Evolutionary conservation across 2,888 invertebrate species (phyloP), one percentile per base, ranked within the genome.

Genomic region (Pachymerium ferrugineum): DNA sequence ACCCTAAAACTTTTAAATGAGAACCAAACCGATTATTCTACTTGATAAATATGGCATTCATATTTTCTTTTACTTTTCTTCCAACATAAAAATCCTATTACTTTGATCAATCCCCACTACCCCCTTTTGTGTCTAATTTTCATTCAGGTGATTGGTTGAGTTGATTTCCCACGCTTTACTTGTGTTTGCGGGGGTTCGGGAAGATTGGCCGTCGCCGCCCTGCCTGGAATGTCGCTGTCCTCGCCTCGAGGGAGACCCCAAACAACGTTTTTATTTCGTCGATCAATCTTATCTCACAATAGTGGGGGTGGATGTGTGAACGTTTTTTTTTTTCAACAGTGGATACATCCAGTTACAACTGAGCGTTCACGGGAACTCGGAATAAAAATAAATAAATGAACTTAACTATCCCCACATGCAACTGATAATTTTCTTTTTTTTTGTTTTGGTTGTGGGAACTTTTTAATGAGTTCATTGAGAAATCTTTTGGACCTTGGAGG

Each of bases 151-250:
- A 47, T 22, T 47, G 3, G 38, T n/a, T 38, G 3, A 16, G 47
- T 47, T 47, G n/a, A n/a, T n/a, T n/a, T n/a, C 47, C 47, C 47
- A 47, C 47, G 47, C 47, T 47, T 47, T 47, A 47, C 47, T 47
- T 22, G 47, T 47, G 47, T 47, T 47, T 47, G 47, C 47, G 47
- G 47, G 47, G 47, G 47, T 47, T 47, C 47, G 47, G 19, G n/a
- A n/a, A 16, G 47, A 47, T 47, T 47, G 47, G 47, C 47, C n/a
- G 22, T 47, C 47, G 47, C 47, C 47, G 47, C 47, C 47, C 47
- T 47, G 47, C 47, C 16, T 47, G 47, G 47, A 47, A 47, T 47
- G 47, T 47, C 47, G 47, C 47, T 47, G 47, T 47, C 47, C 47
- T 47, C 47, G 47, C 47, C 47, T 22, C 47, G 47, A 47, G 47